Evolutionary conservation across 2,113 vertebrate species (phyloP).

Genomic region (Corythaixoides concolor): DNA sequence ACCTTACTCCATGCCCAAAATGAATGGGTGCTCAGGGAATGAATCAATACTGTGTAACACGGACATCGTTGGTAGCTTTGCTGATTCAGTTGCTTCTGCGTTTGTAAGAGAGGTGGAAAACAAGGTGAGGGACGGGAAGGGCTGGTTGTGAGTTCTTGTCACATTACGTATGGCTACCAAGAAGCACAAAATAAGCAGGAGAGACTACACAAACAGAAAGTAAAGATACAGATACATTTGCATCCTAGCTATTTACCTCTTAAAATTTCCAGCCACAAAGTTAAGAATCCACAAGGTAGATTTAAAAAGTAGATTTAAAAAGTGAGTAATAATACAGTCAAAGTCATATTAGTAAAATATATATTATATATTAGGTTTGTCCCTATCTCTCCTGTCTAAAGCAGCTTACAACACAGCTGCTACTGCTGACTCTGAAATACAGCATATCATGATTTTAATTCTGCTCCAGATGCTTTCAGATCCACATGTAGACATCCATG

Average conservation of each 20-base stretch:
- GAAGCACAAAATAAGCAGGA: not conserved
- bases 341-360: not conserved
- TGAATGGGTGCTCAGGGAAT: slow-evolving; percentile 2
- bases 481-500: not conserved
- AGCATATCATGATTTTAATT: not conserved
- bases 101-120: not conserved
- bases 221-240: not conserved
- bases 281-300: not conserved
- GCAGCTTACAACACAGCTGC: not conserved
- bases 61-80: not conserved
- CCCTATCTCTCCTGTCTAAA: not conserved
- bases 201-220: not conserved
- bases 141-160: not conserved
- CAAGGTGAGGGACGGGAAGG: not conserved
- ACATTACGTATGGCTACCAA: not conserved
- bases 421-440: not conserved
- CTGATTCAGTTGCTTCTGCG: slow-evolving; percentile 8
- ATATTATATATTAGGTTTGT: not conserved
- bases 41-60: not conserved
- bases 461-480: not conserved
- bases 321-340: not conserved
- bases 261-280: not conserved
- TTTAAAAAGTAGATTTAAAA: not conserved
- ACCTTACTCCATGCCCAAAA: not conserved
- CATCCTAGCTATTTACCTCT: not conserved